Conservation (phyloP, 1,140 invertebrate genomes). For the Panagrolaimus sp. region DNA sequence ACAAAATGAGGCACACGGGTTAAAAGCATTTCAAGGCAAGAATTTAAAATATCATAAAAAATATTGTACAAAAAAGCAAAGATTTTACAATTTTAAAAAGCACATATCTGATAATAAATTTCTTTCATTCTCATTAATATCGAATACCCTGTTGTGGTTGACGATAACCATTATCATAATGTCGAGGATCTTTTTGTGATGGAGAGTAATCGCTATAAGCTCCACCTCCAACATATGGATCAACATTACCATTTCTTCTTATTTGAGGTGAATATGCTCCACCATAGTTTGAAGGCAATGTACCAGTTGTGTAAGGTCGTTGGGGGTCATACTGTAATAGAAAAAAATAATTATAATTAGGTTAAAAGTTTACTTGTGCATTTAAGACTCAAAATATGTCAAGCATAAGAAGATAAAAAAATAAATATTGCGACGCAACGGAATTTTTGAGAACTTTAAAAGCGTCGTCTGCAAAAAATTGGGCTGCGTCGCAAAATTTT, state of each 20-base stretch:
- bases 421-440: conserved; percentile 39
- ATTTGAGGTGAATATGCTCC: conserved; percentile 44
- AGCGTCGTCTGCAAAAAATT: conserved; percentile 44
- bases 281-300: conserved; percentile 43
- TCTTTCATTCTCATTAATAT: neutral
- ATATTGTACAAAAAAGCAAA: too few relatives aligned
- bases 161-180: conserved; percentile 21
- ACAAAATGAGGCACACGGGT: too few relatives aligned
- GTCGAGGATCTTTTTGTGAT: conserved; percentile 23
- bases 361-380: conserved; percentile 4
- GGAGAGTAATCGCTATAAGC: conserved; percentile 30
- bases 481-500: conserved; percentile 36
- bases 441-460: conserved; percentile 47
- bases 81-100: too few relatives aligned
- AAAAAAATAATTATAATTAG: neutral
- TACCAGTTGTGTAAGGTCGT: conserved; percentile 40
- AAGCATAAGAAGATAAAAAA: conserved; percentile 5
- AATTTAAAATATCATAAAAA: too few relatives aligned
- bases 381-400: conserved; percentile 14
- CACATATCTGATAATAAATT: neutral
- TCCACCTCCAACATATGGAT: conserved; percentile 19
- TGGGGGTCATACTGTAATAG: conserved; percentile 41
- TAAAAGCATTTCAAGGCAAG: too few relatives aligned
- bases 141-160: neutral
- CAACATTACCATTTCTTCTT: conserved; percentile 21